phyloP scores from a whole-genome alignment of 2,797 vertebrate genomes.

The Enteromius treurensis region DNA sequence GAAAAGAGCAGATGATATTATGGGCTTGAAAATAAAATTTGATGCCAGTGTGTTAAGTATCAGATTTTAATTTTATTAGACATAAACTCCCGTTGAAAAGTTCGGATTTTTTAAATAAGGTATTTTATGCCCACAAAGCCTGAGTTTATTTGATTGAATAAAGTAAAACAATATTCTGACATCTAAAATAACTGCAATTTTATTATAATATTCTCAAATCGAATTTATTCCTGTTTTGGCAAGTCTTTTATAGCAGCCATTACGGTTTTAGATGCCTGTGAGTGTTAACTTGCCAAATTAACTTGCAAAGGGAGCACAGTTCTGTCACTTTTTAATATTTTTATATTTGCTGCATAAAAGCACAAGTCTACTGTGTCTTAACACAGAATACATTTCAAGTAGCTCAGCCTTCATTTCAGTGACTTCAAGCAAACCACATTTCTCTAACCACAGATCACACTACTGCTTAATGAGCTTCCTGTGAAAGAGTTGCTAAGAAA shows the following conservation, averaged over 20 bases:
- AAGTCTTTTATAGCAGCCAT: background rate
- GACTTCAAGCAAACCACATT: background rate
- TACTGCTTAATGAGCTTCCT: slow-evolving; percentile 16
- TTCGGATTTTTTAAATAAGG: background rate
- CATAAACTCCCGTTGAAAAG: background rate
- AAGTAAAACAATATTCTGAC: background rate
- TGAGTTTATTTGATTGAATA: background rate
- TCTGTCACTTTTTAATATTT: background rate
- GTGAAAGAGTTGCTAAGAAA: slow-evolving; percentile 8
- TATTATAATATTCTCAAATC: background rate
- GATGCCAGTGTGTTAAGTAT: background rate
- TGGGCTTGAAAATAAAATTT: background rate
- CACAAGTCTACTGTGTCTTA: too few species aligned
- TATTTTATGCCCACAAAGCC: too few species aligned
- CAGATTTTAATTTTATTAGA: background rate
- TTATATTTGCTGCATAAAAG: background rate
- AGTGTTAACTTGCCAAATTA: background rate
- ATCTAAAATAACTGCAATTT: background rate
- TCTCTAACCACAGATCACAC: slow-evolving; percentile 36
- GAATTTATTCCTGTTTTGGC: background rate
- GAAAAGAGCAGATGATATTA: background rate
- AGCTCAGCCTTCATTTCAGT: background rate
- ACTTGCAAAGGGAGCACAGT: background rate
- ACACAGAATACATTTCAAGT: background rate
- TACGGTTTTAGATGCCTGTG: background rate